These are phyloP conservation scores for Mnemiopsis leidyi DNA, from an alignment of 37 sponge, comb jelly and placozoan genomes.

Conservation along the genomic window DNA sequence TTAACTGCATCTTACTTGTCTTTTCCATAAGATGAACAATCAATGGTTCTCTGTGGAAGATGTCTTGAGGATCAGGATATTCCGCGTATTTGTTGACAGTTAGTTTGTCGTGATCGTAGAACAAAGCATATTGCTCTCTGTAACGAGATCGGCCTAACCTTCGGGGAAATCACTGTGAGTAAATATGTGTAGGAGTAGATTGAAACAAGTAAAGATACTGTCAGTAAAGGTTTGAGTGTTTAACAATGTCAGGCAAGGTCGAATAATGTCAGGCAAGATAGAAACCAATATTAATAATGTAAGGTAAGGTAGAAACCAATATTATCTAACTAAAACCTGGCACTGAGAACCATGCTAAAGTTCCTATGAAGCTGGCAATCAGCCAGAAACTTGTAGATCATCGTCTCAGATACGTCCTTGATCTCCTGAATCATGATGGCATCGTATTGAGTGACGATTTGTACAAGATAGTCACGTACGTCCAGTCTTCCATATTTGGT, in stretches of 20 bases:
- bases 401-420: not conserved
- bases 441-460: not conserved
- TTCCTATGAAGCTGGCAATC: not conserved
- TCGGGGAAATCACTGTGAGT: not conserved
- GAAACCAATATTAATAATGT: no score
- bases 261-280: no score
- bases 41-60: constrained; percentile 7
- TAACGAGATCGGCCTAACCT: not conserved
- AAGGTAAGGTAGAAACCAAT: no score
- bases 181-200: no score
- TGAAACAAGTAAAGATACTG: no score
- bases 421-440: constrained; percentile 11
- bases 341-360: not conserved
- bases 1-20: no score
- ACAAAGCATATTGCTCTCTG: constrained; percentile 8
- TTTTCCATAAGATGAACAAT: not conserved
- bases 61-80: not conserved
- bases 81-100: not conserved
- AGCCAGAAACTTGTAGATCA: not conserved
- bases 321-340: not conserved
- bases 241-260: no score
- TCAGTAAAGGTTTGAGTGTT: no score
- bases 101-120: not conserved
- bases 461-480: not conserved
- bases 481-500: not conserved